phyloP scores from a whole-genome alignment of 2,113 vertebrate species.

The Sclerurus mexicanus region DNA sequence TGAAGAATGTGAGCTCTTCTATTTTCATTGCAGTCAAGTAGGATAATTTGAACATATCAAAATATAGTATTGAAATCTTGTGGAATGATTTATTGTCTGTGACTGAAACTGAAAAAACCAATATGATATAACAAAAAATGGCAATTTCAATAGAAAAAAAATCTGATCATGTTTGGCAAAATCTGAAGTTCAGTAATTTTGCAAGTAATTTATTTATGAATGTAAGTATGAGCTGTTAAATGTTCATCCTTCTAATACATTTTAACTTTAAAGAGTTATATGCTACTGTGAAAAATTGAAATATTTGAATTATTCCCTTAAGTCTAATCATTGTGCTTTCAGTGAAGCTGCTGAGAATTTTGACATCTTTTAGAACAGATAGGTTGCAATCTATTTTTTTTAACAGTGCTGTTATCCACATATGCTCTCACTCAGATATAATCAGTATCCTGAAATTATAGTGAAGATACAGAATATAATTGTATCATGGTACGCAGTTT shows the following conservation, averaged over 20 bases:
- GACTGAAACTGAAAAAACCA: background rate
- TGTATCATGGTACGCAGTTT: background rate
- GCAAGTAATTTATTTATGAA: background rate
- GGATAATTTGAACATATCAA: background rate
- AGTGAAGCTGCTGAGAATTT: background rate
- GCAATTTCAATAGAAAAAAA: background rate
- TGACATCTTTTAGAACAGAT: background rate
- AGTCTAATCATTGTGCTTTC: background rate
- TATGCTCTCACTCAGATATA: background rate
- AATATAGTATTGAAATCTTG: background rate
- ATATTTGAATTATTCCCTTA: background rate
- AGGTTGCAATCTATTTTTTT: background rate
- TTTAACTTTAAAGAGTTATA: background rate
- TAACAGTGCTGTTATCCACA: background rate
- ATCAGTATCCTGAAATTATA: background rate
- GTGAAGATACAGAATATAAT: background rate
- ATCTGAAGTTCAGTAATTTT: background rate
- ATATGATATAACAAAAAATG: background rate
- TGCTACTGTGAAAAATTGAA: background rate
- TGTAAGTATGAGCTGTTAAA: background rate
- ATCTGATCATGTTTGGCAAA: background rate
- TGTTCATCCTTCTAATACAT: background rate
- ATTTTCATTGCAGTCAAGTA: background rate
- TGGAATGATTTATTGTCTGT: background rate
- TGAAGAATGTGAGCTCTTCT: background rate